Conservation (phyloP, 2,113 vertebrate genomes). For the Nerophis ophidion region DNA sequence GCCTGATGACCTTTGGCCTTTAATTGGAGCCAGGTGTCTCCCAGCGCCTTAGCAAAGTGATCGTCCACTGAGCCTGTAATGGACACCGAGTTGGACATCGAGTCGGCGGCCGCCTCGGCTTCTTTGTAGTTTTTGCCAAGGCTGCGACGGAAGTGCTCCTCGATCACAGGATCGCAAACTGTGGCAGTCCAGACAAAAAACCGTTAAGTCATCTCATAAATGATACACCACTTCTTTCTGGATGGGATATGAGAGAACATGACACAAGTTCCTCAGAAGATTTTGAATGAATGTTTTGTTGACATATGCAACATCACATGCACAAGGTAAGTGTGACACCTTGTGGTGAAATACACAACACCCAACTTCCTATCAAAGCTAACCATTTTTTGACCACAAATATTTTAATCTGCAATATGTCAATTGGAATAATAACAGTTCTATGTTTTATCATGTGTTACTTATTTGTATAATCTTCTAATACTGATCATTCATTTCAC, state of each 20-base stretch:
- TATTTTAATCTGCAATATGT: neutral
- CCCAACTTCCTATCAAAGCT: neutral
- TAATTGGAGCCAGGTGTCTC: conserved; percentile 94
- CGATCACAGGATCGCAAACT: conserved; percentile 91
- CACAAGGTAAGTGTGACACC: neutral
- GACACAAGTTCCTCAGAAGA: too few species aligned
- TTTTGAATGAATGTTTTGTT: too few species aligned
- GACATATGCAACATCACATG: neutral
- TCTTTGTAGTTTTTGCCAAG: conserved; percentile 97
- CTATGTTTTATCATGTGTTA: neutral
- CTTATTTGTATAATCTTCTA: neutral
- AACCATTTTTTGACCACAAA: neutral
- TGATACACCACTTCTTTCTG: neutral
- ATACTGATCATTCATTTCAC: too few species aligned
- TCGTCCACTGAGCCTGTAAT: conserved; percentile 96
- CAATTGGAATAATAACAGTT: neutral
- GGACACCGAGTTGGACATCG: conserved; percentile 90
- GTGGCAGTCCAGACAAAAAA: conserved; percentile 62
- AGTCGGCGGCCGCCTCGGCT: conserved; percentile 85
- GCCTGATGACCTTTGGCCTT: conserved; percentile 81
- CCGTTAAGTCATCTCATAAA: too few species aligned
- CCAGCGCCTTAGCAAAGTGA: conserved; percentile 97
- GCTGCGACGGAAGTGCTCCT: conserved; percentile 97
- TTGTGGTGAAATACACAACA: neutral
- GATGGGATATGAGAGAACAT: neutral